Base-by-base conservation (phyloP, 2,113 vertebrate genomes). In the Centrocercus urophasianus region DNA sequence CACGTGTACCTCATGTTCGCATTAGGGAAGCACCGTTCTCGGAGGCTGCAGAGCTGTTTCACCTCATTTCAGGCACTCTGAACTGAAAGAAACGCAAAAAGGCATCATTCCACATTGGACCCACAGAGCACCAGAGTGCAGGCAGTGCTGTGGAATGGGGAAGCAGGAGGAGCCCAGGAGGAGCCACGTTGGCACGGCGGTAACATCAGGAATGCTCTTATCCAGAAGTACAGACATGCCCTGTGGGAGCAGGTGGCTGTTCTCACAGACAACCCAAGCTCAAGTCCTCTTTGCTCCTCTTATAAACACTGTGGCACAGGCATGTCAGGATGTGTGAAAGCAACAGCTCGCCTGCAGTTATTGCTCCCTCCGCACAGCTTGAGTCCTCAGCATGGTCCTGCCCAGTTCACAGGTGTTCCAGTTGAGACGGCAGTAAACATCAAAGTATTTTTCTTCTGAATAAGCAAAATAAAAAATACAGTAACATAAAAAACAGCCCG, bases 1-100 rank as follows among this genome's bases (percentile, higher is more conserved):
- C 0, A 2, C 8, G 57, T 2, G 0, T 36, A 14, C 60, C 10
- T 59, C 21, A 0, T 48, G 18, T 4, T 21, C 27, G 7, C 6
- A 24, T 42, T 13, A 17, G 52, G 61, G 36, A 64, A 75, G 69
- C 50, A 38, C 47, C 21, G 0, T 67, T 50, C 57, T 42, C 38
- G 3, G 24, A 25, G 64, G 19, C 81, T 43, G 34, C 24, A 20
- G 70, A 11, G 16, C 17, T 19, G 10, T 15, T 78, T 22, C 38
- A 38, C 5, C 1, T 50, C 3, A 22, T 32, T 81, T 32, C 73
- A 56, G 34, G 18, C 11, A 20, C 27, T 71, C 36, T 54, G 38
- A 38, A 70, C 56, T 67, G 66, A 50, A 84, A 89, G 54, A 16
- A 6, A 83, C 4, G 16, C 21, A 69, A 43, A 63, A 85, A 42